Conservation (phyloP, 1,140 invertebrate species). For the Trichonephila clavata region DNA sequence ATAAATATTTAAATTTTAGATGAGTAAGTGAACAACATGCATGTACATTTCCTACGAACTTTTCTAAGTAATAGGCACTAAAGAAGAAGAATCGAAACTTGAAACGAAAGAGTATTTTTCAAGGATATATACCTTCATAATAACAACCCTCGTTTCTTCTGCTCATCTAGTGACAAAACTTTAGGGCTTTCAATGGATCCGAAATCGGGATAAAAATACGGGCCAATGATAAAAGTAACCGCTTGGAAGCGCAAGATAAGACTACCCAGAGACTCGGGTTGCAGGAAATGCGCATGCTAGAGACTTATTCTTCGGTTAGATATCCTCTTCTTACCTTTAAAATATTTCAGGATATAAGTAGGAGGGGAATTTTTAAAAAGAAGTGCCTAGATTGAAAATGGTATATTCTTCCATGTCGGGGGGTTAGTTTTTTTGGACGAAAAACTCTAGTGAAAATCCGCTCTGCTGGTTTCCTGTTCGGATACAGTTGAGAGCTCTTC, state of each 20-base stretch:
- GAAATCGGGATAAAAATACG: conserved; percentile 17
- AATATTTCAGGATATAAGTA: not conserved
- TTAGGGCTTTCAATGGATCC: not conserved
- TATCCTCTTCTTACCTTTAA: conserved; percentile 18
- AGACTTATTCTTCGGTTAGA: conserved; percentile 23
- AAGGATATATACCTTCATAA: not conserved
- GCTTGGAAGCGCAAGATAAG: conserved; percentile 18
- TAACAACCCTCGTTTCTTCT: conserved; percentile 5
- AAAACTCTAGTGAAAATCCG: conserved; percentile 3
- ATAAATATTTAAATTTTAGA: too few species aligned
- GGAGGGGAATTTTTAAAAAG: not conserved
- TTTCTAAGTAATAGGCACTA: not conserved
- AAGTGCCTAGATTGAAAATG: not conserved
- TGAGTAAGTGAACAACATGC: too few species aligned
- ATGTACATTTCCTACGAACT: not conserved
- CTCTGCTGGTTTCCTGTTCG: conserved; percentile 13
- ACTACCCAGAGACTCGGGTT: not conserved
- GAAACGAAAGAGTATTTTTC: not conserved
- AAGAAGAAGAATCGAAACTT: not conserved
- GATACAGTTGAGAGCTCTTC: conserved; percentile 3
- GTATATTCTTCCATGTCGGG: not conserved
- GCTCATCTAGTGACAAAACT: conserved; percentile 14
- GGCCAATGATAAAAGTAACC: conserved; percentile 41
- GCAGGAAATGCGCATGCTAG: not conserved
- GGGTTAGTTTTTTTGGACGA: not conserved